Percentiles rank a stretch among this genome's conserved stretches.
Conservation (phyloP, 2,888 invertebrate species). For the Drosophila tanythrix region DNA sequence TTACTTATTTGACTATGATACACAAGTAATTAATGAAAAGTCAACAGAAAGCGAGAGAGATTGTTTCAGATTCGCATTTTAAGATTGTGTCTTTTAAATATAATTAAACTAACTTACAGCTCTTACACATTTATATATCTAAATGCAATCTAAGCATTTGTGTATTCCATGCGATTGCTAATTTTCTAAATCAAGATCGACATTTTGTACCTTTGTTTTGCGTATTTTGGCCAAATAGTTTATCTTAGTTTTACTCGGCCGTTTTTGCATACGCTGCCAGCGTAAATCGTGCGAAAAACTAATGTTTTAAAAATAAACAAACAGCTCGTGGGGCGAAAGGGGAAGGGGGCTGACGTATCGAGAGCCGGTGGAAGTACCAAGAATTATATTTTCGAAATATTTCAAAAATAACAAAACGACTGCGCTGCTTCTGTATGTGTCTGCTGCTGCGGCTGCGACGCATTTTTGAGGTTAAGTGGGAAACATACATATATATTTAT, state of each 20-base stretch:
- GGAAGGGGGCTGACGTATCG: conserved; percentile 11
- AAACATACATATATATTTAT: conserved; percentile 3
- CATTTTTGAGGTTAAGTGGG: conserved; percentile 71
- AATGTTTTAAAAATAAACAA: conserved; percentile 75
- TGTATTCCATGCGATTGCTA: conserved; percentile 10
- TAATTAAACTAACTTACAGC: not conserved
- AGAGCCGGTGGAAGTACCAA: conserved; percentile 53
- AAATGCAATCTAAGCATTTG: not conserved
- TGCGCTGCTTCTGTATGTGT: conserved; percentile 18
- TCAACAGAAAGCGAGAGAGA: not conserved
- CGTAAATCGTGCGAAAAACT: conserved; percentile 68
- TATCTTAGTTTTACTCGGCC: conserved; percentile 14
- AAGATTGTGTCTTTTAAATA: not conserved
- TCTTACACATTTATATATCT: not conserved
- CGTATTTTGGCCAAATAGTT: conserved; percentile 27
- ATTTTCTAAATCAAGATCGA: conserved; percentile 12
- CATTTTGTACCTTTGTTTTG: conserved; percentile 23
- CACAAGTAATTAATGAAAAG: not conserved
- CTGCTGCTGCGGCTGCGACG: conserved; percentile 22
- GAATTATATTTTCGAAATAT: conserved; percentile 70
- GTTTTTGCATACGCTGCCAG: conserved; percentile 31
- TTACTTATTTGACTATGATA: not conserved
- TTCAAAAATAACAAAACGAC: conserved; percentile 63
- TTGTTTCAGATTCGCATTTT: not conserved
- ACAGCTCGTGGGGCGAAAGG: conserved; percentile 24